Evolutionary conservation across 2,888 invertebrate species (phyloP), one percentile per base, ranked within the genome.

Genomic region (Dynastes tityus): DNA sequence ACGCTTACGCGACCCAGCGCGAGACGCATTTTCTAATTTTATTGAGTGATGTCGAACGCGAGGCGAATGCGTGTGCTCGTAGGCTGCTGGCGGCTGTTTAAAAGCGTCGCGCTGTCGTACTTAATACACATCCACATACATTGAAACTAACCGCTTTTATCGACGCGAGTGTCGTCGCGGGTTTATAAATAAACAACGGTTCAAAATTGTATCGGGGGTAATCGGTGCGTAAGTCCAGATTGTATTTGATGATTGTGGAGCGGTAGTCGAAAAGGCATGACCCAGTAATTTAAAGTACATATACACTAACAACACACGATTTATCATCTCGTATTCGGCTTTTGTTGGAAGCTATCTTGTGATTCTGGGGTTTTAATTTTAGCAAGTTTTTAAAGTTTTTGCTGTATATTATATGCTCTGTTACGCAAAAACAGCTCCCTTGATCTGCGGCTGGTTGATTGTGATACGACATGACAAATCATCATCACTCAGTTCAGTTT

Each of bases 11-110:
- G 55, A 22, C 29, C 13, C 40, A 16, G 16, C 13, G 16, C 32
- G n/a, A 40, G 40, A 32, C 71, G 53, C 32, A 71, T 37, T 32
- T n/a, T n/a, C 55, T 55, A 71, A 53, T 32, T 70, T 70, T 70
- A 70, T 71, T 37, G 55, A 6, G 68, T 68, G 51, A 13, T 13
- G 22, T 51, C 51, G 13, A 51, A 29, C 29, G 63, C 32, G 9
- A 32, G 29, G 63, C 32, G 29, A 27, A 53, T 22, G 55, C 6
- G n/a, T 22, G 16, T 16, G 22, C 55, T 5, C 22, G 22, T 22
- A 55, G 16, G 22, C 13, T 29, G 61, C 11, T 5, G 29, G 22
- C 29, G 29, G 11, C 63, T 2, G 27, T 29, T 32, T 32, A 29
- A 63, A 27, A 63, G 5, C 45, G 45, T 45, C 45, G 45, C 45